These are phyloP conservation scores for Ips typographus DNA, from an alignment of 1,140 invertebrate genomes.

Conservation along the genomic window DNA sequence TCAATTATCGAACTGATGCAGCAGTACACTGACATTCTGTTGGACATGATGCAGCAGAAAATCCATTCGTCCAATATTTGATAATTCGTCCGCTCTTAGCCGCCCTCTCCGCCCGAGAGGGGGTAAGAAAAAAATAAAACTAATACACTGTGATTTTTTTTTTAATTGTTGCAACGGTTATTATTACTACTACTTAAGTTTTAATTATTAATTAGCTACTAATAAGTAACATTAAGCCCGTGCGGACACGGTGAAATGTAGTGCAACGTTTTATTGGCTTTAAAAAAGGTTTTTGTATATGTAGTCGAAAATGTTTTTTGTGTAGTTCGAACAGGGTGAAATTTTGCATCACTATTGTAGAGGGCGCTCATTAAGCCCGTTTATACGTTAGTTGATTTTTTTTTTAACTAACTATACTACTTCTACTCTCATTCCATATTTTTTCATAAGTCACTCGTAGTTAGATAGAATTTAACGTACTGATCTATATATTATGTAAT, in stretches of 20 bases:
- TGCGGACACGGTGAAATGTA: neutral
- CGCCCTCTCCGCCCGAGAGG: neutral
- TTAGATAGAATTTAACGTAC: neutral
- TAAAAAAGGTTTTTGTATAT: slow-evolving; percentile 7
- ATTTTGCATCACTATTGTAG: neutral
- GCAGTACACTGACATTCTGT: slow-evolving; percentile 64
- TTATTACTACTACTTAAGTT: slow-evolving; percentile 4
- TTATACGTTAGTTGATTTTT: neutral
- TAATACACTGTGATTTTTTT: slow-evolving; percentile 15
- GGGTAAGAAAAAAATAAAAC: neutral
- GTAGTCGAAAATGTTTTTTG: slow-evolving; percentile 3
- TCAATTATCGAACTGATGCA: slow-evolving; percentile 64
- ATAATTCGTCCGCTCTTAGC: slow-evolving; percentile 24
- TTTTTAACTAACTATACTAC: neutral
- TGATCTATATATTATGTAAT: neutral
- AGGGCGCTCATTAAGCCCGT: neutral
- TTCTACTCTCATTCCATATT: slow-evolving; percentile 12
- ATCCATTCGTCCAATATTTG: slow-evolving; percentile 53
- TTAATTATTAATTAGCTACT: slow-evolving; percentile 1
- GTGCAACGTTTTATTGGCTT: slow-evolving; percentile 12
- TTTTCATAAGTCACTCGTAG: neutral
- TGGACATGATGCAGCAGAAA: slow-evolving; percentile 64
- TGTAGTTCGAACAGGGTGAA: neutral
- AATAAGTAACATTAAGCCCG: neutral
- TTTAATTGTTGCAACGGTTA: neutral